phyloP scores from a whole-genome alignment of 1,140 invertebrate species.

The Octopus sinensis region DNA sequence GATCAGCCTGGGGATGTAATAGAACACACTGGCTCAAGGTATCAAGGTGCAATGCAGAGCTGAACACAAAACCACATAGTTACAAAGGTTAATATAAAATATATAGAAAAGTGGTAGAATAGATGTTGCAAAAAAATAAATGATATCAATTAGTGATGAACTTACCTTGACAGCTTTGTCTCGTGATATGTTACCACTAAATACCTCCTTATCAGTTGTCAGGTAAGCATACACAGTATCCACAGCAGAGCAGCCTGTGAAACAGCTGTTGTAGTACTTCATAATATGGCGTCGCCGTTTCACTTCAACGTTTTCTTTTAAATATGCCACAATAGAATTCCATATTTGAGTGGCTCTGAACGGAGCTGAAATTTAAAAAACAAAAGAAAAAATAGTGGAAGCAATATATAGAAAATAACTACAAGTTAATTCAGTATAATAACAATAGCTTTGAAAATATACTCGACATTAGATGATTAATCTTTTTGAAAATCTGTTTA shows the following conservation, averaged over 20 bases:
- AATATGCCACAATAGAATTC: constrained; percentile 50
- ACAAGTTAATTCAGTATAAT: no score
- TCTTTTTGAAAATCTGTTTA: no score
- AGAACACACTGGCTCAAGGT: no score
- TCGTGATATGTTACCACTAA: constrained; percentile 45
- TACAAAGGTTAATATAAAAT: no score
- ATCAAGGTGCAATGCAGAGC: no score
- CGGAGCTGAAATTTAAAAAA: constrained; percentile 41
- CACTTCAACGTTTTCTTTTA: constrained; percentile 48
- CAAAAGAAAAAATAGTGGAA: neutral
- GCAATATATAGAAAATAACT: no score
- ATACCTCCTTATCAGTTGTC: constrained; percentile 46
- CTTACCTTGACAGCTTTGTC: constrained; percentile 55
- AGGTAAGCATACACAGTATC: constrained; percentile 53
- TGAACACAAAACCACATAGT: no score
- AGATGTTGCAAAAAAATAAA: no score
- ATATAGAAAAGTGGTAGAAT: no score
- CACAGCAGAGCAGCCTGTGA: constrained; percentile 61
- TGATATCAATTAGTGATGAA: neutral
- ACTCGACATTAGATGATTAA: no score
- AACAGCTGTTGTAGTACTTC: constrained; percentile 59
- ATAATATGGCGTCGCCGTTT: constrained; percentile 58
- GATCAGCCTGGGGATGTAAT: no score
- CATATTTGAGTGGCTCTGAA: constrained; percentile 55
- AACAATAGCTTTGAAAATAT: no score